These are phyloP conservation scores for Drosophila baimaii DNA, from an alignment of 1,140 invertebrate species.

Conservation along the genomic window DNA sequence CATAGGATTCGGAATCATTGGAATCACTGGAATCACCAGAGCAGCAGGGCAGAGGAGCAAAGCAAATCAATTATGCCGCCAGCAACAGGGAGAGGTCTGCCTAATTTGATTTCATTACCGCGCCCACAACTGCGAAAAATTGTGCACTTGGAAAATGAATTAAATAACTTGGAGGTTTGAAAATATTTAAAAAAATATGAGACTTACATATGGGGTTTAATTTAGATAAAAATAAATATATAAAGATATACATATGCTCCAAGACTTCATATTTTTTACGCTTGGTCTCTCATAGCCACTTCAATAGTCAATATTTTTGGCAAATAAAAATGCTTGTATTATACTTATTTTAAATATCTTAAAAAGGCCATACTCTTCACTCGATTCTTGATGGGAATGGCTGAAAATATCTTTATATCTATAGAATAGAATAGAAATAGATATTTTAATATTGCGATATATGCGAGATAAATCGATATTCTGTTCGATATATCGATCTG, in stretches of 20 bases:
- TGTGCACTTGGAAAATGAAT: constrained; percentile 16
- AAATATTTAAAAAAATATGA: background rate
- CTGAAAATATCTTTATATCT: no score
- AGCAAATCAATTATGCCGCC: constrained; percentile 67
- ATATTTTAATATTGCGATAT: no score
- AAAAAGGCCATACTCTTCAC: no score
- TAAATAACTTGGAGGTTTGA: background rate
- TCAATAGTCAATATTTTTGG: background rate
- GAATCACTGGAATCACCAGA: constrained; percentile 1
- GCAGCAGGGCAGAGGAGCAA: constrained; percentile 23
- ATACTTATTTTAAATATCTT: background rate
- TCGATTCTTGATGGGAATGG: no score
- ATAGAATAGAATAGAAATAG: no score
- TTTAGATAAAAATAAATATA: background rate
- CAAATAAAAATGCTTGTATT: background rate
- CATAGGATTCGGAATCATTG: background rate
- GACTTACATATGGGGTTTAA: no score
- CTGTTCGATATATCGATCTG: no score
- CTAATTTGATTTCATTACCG: constrained; percentile 84
- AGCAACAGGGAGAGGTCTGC: constrained; percentile 61
- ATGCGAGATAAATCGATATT: no score
- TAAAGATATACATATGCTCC: no score
- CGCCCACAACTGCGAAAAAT: constrained; percentile 74
- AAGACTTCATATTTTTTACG: no score
- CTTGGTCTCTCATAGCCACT: background rate